A percentile compares a stretch with the other conserved stretches of the same genome.
Evolutionary conservation across 2,888 invertebrate species (phyloP).

Genomic region (Frankliniella intonsa): DNA sequence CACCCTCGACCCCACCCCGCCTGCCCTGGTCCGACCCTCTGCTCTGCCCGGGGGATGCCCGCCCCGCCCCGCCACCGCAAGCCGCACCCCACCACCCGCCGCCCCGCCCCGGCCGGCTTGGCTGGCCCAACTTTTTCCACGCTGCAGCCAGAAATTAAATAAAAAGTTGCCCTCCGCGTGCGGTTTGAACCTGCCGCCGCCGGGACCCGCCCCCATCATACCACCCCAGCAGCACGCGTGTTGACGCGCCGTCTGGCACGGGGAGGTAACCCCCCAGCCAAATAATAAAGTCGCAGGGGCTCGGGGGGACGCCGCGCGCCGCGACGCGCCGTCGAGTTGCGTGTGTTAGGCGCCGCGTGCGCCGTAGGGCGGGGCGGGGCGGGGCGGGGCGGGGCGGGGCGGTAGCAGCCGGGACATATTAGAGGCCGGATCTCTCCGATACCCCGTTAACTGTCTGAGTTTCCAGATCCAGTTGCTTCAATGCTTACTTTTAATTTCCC

Average conservation of each 20-base stretch:
- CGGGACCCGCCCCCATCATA: background rate
- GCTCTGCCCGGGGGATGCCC: background rate
- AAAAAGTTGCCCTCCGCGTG: background rate
- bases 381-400: background rate
- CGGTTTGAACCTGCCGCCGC: background rate
- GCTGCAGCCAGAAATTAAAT: constrained; percentile 12
- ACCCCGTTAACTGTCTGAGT: background rate
- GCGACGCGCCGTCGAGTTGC: background rate
- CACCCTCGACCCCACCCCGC: background rate
- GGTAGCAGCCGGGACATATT: background rate
- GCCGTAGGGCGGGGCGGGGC: background rate
- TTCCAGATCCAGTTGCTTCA: too few species aligned
- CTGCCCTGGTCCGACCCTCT: background rate
- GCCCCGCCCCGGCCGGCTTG: background rate
- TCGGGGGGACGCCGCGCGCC: background rate
- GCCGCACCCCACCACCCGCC: background rate
- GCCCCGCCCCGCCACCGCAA: background rate
- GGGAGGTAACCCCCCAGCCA: background rate
- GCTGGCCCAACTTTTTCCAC: constrained; percentile 4
- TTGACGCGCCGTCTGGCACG: background rate
- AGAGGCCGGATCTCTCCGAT: background rate
- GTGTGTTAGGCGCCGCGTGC: background rate
- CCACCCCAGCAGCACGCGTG: background rate
- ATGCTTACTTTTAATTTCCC: too few species aligned
- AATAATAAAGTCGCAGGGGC: constrained; percentile 13